Percentiles rank a stretch among this genome's conserved stretches.
These are phyloP conservation scores for Actias luna DNA, from an alignment of 2,888 invertebrate genomes.

Conservation along the genomic window DNA sequence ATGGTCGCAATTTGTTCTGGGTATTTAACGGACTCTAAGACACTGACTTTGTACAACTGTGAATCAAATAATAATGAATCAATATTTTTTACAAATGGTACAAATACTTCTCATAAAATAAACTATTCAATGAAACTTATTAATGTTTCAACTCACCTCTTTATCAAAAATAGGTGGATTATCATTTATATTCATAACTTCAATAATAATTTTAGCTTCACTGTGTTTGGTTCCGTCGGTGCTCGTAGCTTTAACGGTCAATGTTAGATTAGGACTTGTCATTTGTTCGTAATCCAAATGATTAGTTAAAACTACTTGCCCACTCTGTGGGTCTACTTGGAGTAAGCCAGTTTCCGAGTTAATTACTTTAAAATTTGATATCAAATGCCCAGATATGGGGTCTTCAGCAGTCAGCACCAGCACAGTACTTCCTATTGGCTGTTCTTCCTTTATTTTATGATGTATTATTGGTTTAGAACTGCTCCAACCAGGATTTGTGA, in stretches of 20 bases:
- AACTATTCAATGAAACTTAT: background rate
- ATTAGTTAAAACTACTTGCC: conserved; percentile 87
- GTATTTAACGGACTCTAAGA: conserved; percentile 86
- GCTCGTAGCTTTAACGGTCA: conserved; percentile 81
- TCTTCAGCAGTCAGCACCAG: conserved; percentile 87
- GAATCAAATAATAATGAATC: conserved; percentile 27
- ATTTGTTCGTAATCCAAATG: conserved; percentile 90
- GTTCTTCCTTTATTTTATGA: conserved; percentile 87
- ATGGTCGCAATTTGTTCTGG: conserved; percentile 86
- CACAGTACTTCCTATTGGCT: conserved; percentile 87
- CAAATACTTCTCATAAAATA: too few relatives aligned
- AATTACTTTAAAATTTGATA: conserved; percentile 82
- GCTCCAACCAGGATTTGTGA: conserved; percentile 87
- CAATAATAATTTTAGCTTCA: conserved; percentile 85
- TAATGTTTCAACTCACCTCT: conserved; percentile 58
- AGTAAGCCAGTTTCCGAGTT: conserved; percentile 79
- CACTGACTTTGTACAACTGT: conserved; percentile 85
- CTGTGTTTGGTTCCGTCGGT: conserved; percentile 81
- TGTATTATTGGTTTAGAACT: conserved; percentile 85
- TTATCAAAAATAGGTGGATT: conserved; percentile 88
- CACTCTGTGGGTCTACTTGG: conserved; percentile 84
- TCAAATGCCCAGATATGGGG: conserved; percentile 83
- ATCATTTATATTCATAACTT: conserved; percentile 89
- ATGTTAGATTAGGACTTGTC: conserved; percentile 79
- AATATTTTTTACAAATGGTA: too few relatives aligned